These are phyloP conservation scores for Hippocampus guttulatus DNA, from an alignment of 2,113 vertebrate species.

Conservation along the genomic window DNA sequence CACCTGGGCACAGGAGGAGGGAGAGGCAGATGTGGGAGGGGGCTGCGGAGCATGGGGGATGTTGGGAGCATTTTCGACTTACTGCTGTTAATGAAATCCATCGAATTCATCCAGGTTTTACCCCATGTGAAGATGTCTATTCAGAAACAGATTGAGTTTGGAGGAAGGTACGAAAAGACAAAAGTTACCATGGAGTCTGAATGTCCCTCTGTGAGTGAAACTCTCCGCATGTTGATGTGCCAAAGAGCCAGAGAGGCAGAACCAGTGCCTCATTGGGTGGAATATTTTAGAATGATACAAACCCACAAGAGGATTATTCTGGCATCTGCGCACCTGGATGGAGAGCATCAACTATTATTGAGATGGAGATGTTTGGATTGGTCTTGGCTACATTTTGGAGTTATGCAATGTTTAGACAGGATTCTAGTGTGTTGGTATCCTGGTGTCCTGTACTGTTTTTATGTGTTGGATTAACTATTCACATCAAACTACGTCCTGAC, in stretches of 20 bases:
- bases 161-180: neutral
- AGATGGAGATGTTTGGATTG: slow-evolving; percentile 66
- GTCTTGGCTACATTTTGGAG: slow-evolving; percentile 53
- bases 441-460: slow-evolving; percentile 38
- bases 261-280: slow-evolving; percentile 61
- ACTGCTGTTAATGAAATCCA: slow-evolving; percentile 41
- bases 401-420: slow-evolving; percentile 48
- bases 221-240: neutral
- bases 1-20: slow-evolving; percentile 68
- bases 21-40: slow-evolving; percentile 42
- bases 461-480: slow-evolving; percentile 39
- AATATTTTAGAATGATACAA: slow-evolving; percentile 72
- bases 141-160: slow-evolving; percentile 19
- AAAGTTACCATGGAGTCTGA: neutral
- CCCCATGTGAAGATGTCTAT: slow-evolving; percentile 19
- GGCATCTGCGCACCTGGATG: slow-evolving; percentile 51
- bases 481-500: slow-evolving; percentile 17
- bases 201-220: neutral
- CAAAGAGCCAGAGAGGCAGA: slow-evolving; percentile 30
- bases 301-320: slow-evolving; percentile 64
- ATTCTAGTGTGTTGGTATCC: slow-evolving; percentile 28
- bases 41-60: slow-evolving; percentile 37
- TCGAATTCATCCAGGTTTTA: slow-evolving; percentile 32
- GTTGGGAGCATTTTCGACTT: slow-evolving; percentile 33
- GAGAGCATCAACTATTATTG: slow-evolving; percentile 68